phyloP scores from a whole-genome alignment of 2,797 vertebrate genomes.

The Pseudochirops cupreus region DNA sequence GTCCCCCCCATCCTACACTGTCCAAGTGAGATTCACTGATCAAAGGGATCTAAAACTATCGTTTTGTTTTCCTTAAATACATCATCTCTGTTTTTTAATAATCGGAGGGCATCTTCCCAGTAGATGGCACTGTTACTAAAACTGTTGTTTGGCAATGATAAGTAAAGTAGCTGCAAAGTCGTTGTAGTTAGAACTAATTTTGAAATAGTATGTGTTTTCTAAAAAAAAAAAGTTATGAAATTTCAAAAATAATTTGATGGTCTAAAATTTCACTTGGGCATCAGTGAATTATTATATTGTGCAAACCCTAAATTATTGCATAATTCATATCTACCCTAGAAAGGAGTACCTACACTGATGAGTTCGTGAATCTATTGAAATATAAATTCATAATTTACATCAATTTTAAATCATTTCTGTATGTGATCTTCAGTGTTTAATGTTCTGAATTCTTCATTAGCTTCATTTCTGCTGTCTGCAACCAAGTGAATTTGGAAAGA shows the following conservation, averaged over 20 bases:
- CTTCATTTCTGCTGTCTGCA: not conserved
- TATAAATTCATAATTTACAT: not conserved
- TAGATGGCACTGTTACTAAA: constrained; percentile 68
- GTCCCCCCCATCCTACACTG: not conserved
- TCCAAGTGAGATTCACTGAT: not conserved
- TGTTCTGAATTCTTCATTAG: not conserved
- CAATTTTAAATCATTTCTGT: constrained; percentile 6
- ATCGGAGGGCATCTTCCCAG: constrained; percentile 31
- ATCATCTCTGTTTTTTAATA: not conserved
- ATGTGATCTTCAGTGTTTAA: not conserved
- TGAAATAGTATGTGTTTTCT: not conserved
- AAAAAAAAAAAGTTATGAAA: not conserved
- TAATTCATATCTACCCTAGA: not conserved
- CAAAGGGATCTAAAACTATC: constrained; percentile 11
- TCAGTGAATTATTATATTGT: not conserved
- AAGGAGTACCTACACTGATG: not conserved
- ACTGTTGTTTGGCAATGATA: not conserved
- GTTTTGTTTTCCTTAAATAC: constrained; percentile 20
- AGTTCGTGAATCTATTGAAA: not conserved
- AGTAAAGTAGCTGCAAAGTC: not conserved
- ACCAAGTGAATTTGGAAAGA: not conserved
- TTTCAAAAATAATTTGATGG: constrained; percentile 4
- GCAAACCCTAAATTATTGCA: not conserved
- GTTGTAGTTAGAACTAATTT: constrained; percentile 25
- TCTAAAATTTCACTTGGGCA: not conserved